These are phyloP conservation scores for Margaritifera margaritifera DNA, from an alignment of 2,888 invertebrate species.

Conservation along the genomic window DNA sequence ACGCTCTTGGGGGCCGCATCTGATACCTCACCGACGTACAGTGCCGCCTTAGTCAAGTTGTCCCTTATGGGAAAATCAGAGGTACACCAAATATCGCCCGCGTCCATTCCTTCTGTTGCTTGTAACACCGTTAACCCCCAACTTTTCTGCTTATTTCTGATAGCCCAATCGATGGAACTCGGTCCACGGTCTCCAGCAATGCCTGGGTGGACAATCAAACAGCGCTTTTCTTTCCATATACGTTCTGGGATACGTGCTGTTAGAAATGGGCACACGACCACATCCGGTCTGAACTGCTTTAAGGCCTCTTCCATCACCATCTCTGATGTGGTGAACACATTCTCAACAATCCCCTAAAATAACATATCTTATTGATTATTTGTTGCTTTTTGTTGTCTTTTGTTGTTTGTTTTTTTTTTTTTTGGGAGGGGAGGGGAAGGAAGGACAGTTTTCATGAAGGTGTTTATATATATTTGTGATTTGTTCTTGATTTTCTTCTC, in stretches of 20 bases:
- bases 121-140: constrained; percentile 25
- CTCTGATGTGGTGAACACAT: too few relatives aligned
- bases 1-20: not conserved
- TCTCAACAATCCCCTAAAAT: too few relatives aligned
- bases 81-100: constrained; percentile 27
- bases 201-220: constrained; percentile 33
- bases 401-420: too few relatives aligned
- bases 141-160: constrained; percentile 1
- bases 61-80: constrained; percentile 12
- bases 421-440: too few relatives aligned
- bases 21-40: constrained; percentile 18
- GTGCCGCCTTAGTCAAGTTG: constrained; percentile 18
- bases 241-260: constrained; percentile 19
- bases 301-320: constrained; percentile 8
- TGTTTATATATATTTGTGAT: too few relatives aligned
- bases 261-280: constrained; percentile 28
- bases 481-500: too few relatives aligned
- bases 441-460: too few relatives aligned
- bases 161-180: constrained; percentile 22
- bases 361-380: too few relatives aligned
- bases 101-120: constrained; percentile 14
- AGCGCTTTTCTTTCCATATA: constrained; percentile 11
- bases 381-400: too few relatives aligned
- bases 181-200: constrained; percentile 28
- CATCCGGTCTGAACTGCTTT: constrained; percentile 12